Percentiles rank a stretch among this genome's conserved stretches.
Conservation (phyloP, 1,140 invertebrate species). For the Drosophila seguyi region DNA sequence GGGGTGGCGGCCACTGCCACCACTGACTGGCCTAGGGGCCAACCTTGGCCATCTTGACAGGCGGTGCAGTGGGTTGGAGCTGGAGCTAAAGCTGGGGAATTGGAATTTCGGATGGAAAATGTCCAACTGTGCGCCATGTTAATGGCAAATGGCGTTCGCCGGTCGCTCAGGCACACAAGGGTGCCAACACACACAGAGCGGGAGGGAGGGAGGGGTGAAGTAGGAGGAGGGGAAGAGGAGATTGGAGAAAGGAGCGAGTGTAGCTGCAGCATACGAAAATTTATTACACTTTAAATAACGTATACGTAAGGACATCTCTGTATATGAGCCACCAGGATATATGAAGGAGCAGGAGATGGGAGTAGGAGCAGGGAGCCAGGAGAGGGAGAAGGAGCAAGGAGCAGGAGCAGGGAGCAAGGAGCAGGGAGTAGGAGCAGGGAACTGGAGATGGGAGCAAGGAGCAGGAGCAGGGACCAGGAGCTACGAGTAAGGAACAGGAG, state of each 20-base stretch:
- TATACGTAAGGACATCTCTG: constrained; percentile 38
- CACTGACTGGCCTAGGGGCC: constrained; percentile 29
- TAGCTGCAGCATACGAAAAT: constrained; percentile 52
- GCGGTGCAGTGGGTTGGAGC: background rate
- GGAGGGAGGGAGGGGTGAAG: background rate
- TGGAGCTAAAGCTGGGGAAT: constrained; percentile 28
- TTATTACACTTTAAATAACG: constrained; percentile 74
- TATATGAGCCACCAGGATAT: constrained; percentile 3
- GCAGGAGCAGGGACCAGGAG: background rate
- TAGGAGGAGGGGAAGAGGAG: background rate
- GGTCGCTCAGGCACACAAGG: constrained; percentile 20
- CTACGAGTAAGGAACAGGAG: background rate
- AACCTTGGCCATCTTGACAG: constrained; percentile 36
- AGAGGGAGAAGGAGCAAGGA: background rate
- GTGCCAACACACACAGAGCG: constrained; percentile 19
- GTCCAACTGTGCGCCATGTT: constrained; percentile 72
- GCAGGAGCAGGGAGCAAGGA: background rate
- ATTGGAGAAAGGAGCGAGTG: constrained; percentile 5
- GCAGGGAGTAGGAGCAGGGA: background rate
- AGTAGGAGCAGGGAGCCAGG: background rate
- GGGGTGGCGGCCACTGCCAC: background rate
- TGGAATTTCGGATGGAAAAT: constrained; percentile 52
- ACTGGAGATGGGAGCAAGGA: background rate
- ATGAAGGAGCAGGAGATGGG: background rate
- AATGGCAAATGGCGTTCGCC: constrained; percentile 63